Base-by-base conservation (phyloP, 2,797 vertebrate species). In the Pseudotriccus pelzelni region DNA sequence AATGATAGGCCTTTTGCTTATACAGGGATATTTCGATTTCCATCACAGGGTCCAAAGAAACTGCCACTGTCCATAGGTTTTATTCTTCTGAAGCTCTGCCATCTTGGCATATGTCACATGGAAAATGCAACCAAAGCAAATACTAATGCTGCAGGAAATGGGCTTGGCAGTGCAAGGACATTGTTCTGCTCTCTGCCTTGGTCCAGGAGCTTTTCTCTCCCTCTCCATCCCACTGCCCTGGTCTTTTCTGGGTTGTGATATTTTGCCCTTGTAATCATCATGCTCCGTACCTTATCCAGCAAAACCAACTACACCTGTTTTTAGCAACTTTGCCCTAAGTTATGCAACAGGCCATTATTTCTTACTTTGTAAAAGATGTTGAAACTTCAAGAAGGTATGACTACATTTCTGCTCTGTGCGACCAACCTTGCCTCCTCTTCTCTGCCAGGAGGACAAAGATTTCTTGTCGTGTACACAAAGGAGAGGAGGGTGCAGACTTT, bases 91-190 rank as follows among this genome's bases (percentile, higher is more conserved):
- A 53, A 91, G 6, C 50, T 62, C 87, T 62, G 66, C 55, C 79
- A 64, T 39, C 50, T 58, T 83, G 39, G 68, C 10, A 5, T 46
- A 49, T 22, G 10, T 75, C 17, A 19, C 21, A 22, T 32, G 49
- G 81, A 93, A 94, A 94, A 68, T 68, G 69, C 84, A 87, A 60
- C 10, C 41, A 44, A 85, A 80, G 75, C 30, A 94, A 84, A 64
- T 34, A 53, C 37, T 46, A 25, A 77, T 36, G 37, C 34, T 74
- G 75, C 72, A 87, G 64, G 22, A 96, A 91, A 80, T 47, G 56
- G 89, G n/a, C 53, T 67, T 58, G 62, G 75, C 69, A 23, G 23
- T 27, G 63, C 1, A 1, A 84, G 87, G 82, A 34, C 24, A 28
- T 44, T 0, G 0, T 77, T 90, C 58, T 56, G 46, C 60, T 91